Conservation (phyloP, 2,888 invertebrate genomes). For the Dryomyza anilis region DNA sequence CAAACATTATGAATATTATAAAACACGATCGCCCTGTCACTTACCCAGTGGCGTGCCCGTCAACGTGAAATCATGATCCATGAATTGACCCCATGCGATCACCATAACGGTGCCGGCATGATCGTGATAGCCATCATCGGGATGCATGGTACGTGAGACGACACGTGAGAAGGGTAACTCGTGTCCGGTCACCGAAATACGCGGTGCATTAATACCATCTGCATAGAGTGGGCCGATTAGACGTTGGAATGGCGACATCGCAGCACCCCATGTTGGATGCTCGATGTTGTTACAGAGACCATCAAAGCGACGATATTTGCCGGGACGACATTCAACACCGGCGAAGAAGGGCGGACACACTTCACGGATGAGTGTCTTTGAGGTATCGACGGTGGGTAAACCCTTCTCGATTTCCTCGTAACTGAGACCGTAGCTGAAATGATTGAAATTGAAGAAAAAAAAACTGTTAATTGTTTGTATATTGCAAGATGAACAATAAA, state of each 20-base stretch:
- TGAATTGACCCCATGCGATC: constrained; percentile 90
- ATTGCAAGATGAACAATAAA: too few species aligned
- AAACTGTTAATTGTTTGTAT: background rate
- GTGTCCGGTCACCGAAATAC: constrained; percentile 77
- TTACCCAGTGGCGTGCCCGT: constrained; percentile 86
- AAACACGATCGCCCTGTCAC: constrained; percentile 32
- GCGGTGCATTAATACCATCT: constrained; percentile 84
- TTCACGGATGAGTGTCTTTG: constrained; percentile 82
- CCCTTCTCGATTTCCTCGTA: constrained; percentile 88
- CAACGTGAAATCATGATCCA: constrained; percentile 91
- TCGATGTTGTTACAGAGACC: constrained; percentile 88
- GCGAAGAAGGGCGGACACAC: constrained; percentile 87
- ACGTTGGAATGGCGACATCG: constrained; percentile 84
- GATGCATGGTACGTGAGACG: constrained; percentile 89
- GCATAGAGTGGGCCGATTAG: constrained; percentile 77
- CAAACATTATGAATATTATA: background rate
- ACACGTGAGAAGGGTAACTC: constrained; percentile 81
- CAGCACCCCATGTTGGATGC: constrained; percentile 89
- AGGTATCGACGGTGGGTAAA: constrained; percentile 84
- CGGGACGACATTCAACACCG: constrained; percentile 85
- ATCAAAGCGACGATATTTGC: constrained; percentile 84
- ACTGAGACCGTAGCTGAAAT: constrained; percentile 76
- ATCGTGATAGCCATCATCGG: constrained; percentile 91
- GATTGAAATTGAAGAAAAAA: constrained; percentile 25
- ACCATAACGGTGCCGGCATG: constrained; percentile 93